Conservation (phyloP, 2,888 invertebrate genomes). For the Conops quadrifasciatus region DNA sequence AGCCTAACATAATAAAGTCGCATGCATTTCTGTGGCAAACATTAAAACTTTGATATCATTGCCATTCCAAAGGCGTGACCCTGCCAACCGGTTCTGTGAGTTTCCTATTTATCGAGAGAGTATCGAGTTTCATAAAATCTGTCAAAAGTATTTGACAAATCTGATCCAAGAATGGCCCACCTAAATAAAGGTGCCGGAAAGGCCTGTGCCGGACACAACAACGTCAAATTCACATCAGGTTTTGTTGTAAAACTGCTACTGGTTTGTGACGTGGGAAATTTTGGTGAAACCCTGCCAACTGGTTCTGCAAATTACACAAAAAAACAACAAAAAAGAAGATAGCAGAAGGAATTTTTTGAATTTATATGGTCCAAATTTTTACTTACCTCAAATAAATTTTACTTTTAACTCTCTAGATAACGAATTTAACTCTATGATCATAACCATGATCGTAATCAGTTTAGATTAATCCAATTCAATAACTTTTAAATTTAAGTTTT, state of each 20-base stretch:
- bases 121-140: background rate
- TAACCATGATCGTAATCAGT: constrained; percentile 13
- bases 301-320: constrained; percentile 68
- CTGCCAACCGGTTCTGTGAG: constrained; percentile 72
- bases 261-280: constrained; percentile 71
- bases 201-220: constrained; percentile 75
- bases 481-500: constrained; percentile 32
- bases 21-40: constrained; percentile 57
- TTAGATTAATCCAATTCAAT: constrained; percentile 26
- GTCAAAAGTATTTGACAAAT: background rate
- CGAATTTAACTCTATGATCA: background rate
- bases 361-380: constrained; percentile 5
- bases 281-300: constrained; percentile 78
- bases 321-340: background rate
- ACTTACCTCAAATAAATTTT: constrained; percentile 38
- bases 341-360: background rate
- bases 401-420: constrained; percentile 1
- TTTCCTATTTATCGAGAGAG: constrained; percentile 44
- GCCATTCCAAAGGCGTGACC: constrained; percentile 69
- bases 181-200: constrained; percentile 75
- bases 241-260: constrained; percentile 72
- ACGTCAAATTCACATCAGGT: constrained; percentile 68
- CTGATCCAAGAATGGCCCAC: constrained; percentile 51
- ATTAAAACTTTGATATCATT: constrained; percentile 63
- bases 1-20: constrained; percentile 75